A percentile compares a stretch with the other conserved stretches of the same genome.
Evolutionary conservation across 2,797 vertebrate species (phyloP).

Genomic region (Paedocypris micromegethes): DNA sequence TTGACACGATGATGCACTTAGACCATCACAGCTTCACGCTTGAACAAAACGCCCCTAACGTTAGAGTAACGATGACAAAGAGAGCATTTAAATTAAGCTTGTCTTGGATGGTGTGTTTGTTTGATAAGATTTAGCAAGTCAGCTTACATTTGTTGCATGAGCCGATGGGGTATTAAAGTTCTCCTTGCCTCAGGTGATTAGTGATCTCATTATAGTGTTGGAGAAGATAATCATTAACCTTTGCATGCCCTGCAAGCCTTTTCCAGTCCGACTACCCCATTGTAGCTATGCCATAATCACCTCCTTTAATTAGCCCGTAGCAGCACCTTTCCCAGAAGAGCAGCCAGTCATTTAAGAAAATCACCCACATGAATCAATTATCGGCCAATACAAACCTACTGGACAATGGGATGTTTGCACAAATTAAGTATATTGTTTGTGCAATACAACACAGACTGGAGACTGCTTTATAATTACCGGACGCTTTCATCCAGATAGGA

Average conservation of each 20-base stretch:
- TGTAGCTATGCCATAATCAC: constrained; percentile 60
- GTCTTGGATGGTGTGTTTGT: constrained; percentile 23
- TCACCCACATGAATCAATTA: constrained; percentile 41
- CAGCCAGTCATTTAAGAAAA: constrained; percentile 43
- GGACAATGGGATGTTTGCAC: constrained; percentile 36
- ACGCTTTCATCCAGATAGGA: constrained; percentile 22
- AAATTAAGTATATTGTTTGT: constrained; percentile 37
- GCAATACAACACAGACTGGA: constrained; percentile 29
- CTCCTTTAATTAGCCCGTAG: constrained; percentile 64
- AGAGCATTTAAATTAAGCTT: constrained; percentile 10
- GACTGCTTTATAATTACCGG: constrained; percentile 31
- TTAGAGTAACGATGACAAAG: constrained; percentile 6
- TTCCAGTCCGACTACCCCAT: constrained; percentile 41
- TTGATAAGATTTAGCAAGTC: constrained; percentile 28
- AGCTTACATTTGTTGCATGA: constrained; percentile 48
- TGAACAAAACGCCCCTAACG: constrained; percentile 5
- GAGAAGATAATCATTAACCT: constrained; percentile 62
- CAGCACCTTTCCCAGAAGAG: constrained; percentile 58
- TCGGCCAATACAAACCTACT: constrained; percentile 29
- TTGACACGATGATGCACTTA: too few species aligned
- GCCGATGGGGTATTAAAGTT: constrained; percentile 41
- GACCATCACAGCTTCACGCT: too few species aligned
- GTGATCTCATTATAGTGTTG: constrained; percentile 56
- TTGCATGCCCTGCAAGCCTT: constrained; percentile 49
- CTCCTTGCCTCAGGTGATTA: constrained; percentile 64